Conservation (phyloP, 2,797 vertebrate species). For the Otolemur crassicaudatus region DNA sequence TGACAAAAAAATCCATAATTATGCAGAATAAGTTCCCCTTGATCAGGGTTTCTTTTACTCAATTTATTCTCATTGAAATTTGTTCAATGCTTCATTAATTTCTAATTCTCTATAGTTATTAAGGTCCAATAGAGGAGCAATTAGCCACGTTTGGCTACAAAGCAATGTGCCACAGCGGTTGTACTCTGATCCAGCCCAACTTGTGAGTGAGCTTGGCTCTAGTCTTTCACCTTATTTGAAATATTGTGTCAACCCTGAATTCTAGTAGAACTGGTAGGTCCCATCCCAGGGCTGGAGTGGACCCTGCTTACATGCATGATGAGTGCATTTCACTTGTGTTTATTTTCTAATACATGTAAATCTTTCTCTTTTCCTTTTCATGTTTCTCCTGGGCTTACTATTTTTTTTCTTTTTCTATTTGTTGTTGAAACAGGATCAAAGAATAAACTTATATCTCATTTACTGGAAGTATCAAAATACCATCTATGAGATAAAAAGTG, state of each 20-base stretch:
- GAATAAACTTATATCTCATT: not conserved
- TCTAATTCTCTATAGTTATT: not conserved
- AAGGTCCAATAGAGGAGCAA: not conserved
- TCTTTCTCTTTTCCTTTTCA: not conserved
- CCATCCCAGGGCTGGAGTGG: rapidly evolving
- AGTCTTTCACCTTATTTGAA: not conserved
- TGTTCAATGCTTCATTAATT: not conserved
- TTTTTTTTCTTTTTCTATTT: not conserved
- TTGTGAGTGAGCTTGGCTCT: not conserved
- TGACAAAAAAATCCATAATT: not conserved
- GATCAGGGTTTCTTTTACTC: not conserved
- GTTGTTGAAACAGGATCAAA: not conserved
- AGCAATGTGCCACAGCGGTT: not conserved
- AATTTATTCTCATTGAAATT: not conserved
- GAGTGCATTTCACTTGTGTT: not conserved
- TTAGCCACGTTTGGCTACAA: not conserved
- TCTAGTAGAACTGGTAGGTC: not conserved
- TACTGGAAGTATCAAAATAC: not conserved
- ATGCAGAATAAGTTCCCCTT: not conserved
- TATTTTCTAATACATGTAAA: not conserved
- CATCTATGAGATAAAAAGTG: not conserved
- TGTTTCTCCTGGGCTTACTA: not conserved
- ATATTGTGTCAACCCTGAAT: not conserved
- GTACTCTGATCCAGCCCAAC: not conserved
- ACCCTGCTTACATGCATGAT: not conserved